Base-by-base conservation (phyloP, 1,140 invertebrate species). In the Danaus plexippus region DNA sequence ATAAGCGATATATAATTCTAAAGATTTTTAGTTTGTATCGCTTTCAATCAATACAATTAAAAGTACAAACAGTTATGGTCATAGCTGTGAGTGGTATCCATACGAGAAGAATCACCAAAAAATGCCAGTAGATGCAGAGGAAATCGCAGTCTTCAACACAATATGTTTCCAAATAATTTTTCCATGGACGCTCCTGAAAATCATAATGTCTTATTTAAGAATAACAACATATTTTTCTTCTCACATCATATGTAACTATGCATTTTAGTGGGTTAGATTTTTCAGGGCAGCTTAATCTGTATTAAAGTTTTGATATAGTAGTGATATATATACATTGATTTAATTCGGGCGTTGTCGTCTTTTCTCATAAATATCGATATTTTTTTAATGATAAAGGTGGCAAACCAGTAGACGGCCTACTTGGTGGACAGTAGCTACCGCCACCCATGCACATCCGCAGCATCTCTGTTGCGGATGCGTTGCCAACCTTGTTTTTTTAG, bases 81-180 rank as follows among this genome's bases (percentile, higher is more conserved):
- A 94, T 93, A 1, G 93, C 87, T 0, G 87, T 76, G 1, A 94
- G 73, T 0, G 93, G 93, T 12, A 93, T 67, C 92, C 92, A 94
- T 0, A 94, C 92, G 11, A 94, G 71, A 5, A 93, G 80, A 2
- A 90, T 88, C 9, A 93, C 87, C 0, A 94, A 88, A 11, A 94
- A 89, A 64, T 93, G 90, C 93, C 93, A 94, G 66, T 94, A 95
- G 13, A 91, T 89, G 11, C 89, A 88, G 9, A 92, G 74, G 0
- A 92, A 73, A 7, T 86, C 66, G 0, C 85, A 67, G 50, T 94
- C 89, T 82, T 94, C 93, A 5, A 85, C 89, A 66, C 93, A 94
- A 66, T 89, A 94, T 9, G 80, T 89, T 80, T 94, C 92, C 0
- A 90, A 70, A 65, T 92, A 92, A 75, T 94, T 89, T 32, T 88